Evolutionary conservation across 2,888 invertebrate genomes (phyloP).

Genomic region (Hermaeophaga mercurialis): DNA sequence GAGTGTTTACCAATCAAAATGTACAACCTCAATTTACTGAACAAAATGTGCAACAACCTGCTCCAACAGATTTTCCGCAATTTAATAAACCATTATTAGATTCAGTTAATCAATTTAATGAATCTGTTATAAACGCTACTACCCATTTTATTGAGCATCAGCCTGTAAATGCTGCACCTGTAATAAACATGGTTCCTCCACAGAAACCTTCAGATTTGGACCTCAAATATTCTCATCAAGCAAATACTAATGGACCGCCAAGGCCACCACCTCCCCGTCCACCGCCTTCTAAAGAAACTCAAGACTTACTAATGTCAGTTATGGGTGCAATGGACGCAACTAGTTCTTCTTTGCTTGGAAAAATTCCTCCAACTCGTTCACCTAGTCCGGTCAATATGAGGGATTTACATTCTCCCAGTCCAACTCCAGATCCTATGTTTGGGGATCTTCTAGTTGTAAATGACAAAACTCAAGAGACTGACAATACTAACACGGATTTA

Average conservation of each 20-base stretch:
- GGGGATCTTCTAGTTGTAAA: slow-evolving; percentile 70
- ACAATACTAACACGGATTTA: slow-evolving; percentile 21
- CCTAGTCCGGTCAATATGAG: slow-evolving; percentile 86
- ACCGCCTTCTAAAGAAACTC: slow-evolving; percentile 78
- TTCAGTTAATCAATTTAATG: not conserved
- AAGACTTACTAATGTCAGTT: slow-evolving; percentile 82
- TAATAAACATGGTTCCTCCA: slow-evolving; percentile 11
- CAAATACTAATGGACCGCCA: slow-evolving; percentile 37
- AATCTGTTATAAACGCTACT: not conserved
- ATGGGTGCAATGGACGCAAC: slow-evolving; percentile 89
- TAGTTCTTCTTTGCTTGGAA: slow-evolving; percentile 80
- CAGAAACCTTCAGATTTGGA: slow-evolving; percentile 58
- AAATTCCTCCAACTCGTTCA: slow-evolving; percentile 82
- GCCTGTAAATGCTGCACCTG: slow-evolving; percentile 16
- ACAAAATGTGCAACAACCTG: not conserved
- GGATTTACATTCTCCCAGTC: slow-evolving; percentile 83
- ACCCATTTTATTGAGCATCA: slow-evolving; percentile 26
- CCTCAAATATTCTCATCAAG: slow-evolving; percentile 52
- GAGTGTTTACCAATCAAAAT: not conserved
- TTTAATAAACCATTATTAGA: not conserved
- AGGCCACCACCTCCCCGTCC: slow-evolving; percentile 60
- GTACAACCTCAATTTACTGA: not conserved
- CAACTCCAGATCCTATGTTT: slow-evolving; percentile 72
- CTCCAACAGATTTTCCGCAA: not conserved
- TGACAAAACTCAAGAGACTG: slow-evolving; percentile 46